Conservation (phyloP, 2,888 invertebrate genomes). For the Pyrrhia umbra region DNA sequence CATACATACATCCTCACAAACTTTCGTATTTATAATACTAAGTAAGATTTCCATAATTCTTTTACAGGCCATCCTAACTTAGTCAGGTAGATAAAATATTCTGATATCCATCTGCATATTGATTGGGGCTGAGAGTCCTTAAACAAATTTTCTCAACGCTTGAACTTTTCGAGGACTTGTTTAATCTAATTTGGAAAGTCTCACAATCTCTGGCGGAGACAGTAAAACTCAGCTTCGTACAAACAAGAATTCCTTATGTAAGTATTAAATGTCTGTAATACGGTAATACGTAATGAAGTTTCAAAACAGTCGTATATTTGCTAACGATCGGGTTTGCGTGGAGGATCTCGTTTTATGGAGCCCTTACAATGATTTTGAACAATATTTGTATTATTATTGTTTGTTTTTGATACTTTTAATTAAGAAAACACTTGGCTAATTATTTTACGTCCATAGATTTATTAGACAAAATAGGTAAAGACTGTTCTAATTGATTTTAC, state of each 20-base stretch:
- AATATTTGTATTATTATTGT: too few relatives aligned
- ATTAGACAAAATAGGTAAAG: too few relatives aligned
- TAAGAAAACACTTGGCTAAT: too few relatives aligned
- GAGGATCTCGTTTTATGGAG: background rate
- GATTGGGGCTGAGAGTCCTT: slow-evolving; percentile 64
- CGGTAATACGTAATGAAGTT: slow-evolving; percentile 18
- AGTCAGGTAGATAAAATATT: slow-evolving; percentile 51
- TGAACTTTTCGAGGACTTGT: slow-evolving; percentile 53
- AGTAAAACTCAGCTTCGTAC: slow-evolving; percentile 28
- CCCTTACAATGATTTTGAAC: background rate
- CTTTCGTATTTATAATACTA: slow-evolving; percentile 10
- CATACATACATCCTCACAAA: background rate
- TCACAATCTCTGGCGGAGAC: slow-evolving; percentile 56
- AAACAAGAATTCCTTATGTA: slow-evolving; percentile 13
- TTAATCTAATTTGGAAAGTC: slow-evolving; percentile 65
- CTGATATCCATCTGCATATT: slow-evolving; percentile 67
- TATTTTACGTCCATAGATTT: too few relatives aligned
- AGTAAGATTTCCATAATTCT: slow-evolving; percentile 16
- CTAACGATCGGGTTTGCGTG: slow-evolving; percentile 12
- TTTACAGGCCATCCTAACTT: slow-evolving; percentile 14
- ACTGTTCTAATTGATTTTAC: too few relatives aligned
- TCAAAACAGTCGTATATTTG: slow-evolving; percentile 3
- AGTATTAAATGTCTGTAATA: slow-evolving; percentile 16
- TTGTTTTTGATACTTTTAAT: background rate
- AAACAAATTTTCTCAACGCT: slow-evolving; percentile 62